phyloP scores from a whole-genome alignment of 2,113 vertebrate genomes.

The Cynoglossus semilaevis region DNA sequence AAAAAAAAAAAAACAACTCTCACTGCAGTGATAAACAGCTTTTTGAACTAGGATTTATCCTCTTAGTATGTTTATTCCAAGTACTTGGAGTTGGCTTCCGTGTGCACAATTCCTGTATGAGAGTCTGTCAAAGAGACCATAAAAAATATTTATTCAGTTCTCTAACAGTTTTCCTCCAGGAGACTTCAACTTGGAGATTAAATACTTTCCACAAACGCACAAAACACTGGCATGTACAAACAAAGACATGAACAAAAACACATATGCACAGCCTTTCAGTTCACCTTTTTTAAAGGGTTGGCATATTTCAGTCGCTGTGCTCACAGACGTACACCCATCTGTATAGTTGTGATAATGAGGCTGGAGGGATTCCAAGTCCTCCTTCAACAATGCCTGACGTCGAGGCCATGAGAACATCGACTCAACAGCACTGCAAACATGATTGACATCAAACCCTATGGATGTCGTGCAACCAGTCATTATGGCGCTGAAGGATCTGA shows the following conservation, averaged over 20 bases:
- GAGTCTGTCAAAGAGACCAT: conserved; percentile 48
- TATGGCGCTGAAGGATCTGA: conserved; percentile 49
- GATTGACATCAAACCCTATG: conserved; percentile 48
- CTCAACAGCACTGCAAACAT: conserved; percentile 44
- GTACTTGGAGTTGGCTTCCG: conserved; percentile 42
- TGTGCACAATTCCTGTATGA: conserved; percentile 39
- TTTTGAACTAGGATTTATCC: conserved; percentile 48
- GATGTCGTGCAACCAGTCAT: conserved; percentile 53
- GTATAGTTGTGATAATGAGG: conserved; percentile 25
- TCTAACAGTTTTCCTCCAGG: conserved; percentile 29
- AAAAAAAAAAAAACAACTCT: conserved; percentile 6
- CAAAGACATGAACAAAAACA: conserved; percentile 36
- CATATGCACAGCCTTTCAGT: not conserved
- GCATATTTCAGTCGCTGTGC: conserved; percentile 25
- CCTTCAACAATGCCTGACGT: conserved; percentile 39
- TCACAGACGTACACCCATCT: conserved; percentile 19
- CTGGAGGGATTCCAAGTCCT: conserved; percentile 45
- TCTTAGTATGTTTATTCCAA: conserved; percentile 52
- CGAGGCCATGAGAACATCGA: conserved; percentile 17
- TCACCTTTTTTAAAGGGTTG: conserved; percentile 24
- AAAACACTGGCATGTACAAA: conserved; percentile 44
- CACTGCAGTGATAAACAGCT: conserved; percentile 8
- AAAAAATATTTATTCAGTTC: conserved; percentile 55
- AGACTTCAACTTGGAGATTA: conserved; percentile 19
- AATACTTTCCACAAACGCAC: conserved; percentile 30